These are phyloP conservation scores for Leucoma salicis DNA, from an alignment of 2,888 invertebrate species.

Conservation along the genomic window DNA sequence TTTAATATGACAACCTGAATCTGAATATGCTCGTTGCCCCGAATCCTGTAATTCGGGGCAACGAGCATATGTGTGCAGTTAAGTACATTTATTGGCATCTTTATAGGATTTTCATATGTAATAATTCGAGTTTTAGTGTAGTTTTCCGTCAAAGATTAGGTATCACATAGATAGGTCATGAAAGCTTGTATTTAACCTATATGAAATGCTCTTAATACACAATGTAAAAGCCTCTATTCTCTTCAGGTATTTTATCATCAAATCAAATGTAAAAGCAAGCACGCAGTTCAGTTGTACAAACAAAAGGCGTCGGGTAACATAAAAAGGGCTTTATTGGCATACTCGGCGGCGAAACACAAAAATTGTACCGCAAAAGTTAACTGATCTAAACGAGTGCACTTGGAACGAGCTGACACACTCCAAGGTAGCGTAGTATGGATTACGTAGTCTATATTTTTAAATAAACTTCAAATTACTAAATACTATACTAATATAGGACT, in stretches of 20 bases:
- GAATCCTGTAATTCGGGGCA: no score
- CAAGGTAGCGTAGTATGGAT: constrained; percentile 25
- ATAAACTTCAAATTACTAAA: no score
- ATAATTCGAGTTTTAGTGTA: no score
- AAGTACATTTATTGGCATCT: no score
- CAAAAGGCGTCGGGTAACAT: constrained; percentile 51
- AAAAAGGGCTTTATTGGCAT: constrained; percentile 61
- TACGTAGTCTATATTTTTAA: no score
- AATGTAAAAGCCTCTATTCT: constrained; percentile 14
- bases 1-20: no score
- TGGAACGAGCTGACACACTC: constrained; percentile 20
- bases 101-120: no score
- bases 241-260: constrained; percentile 30
- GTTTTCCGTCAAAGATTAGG: no score
- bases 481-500: no score
- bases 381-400: constrained; percentile 62
- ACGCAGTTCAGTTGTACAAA: constrained; percentile 34
- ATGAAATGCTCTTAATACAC: constrained; percentile 11
- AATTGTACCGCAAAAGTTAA: constrained; percentile 54
- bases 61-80: no score
- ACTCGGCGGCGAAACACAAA: constrained; percentile 54
- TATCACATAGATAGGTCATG: no score
- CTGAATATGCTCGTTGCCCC: no score
- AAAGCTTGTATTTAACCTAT: not conserved
- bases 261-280: constrained; percentile 29